Evolutionary conservation across 2,797 vertebrate genomes (phyloP).

Genomic region (Trematomus bernacchii): DNA sequence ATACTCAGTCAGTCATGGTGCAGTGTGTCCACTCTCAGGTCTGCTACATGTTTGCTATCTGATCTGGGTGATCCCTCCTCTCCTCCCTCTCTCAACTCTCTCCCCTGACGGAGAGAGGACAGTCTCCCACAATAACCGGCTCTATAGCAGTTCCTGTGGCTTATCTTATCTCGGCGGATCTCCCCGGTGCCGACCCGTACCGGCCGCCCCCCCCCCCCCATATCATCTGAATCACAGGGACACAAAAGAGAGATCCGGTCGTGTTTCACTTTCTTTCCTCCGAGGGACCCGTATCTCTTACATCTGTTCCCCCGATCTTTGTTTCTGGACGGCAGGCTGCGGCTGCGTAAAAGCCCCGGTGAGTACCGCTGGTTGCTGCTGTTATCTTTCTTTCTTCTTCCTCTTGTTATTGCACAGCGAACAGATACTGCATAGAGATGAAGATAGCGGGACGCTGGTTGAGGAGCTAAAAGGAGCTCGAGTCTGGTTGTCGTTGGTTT

Average conservation of each 20-base stretch:
- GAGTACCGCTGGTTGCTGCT: slow-evolving; percentile 54
- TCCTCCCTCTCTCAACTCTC: slow-evolving; percentile 40
- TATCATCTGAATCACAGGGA: slow-evolving; percentile 35
- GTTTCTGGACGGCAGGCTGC: slow-evolving; percentile 64
- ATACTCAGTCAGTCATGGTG: slow-evolving; percentile 36
- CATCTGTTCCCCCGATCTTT: slow-evolving; percentile 60
- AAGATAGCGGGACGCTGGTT: slow-evolving; percentile 8
- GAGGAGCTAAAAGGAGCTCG: background rate
- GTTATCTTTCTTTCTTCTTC: slow-evolving; percentile 50
- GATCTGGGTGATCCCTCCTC: slow-evolving; percentile 54
- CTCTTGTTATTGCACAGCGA: slow-evolving; percentile 25
- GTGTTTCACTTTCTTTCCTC: slow-evolving; percentile 63
- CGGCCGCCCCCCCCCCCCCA: slow-evolving; percentile 10
- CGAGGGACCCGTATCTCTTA: slow-evolving; percentile 35
- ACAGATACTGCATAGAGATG: slow-evolving; percentile 11
- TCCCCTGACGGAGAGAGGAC: slow-evolving; percentile 48
- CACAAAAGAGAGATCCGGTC: slow-evolving; percentile 24
- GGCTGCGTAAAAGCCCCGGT: slow-evolving; percentile 66
- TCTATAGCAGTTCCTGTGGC: slow-evolving; percentile 35
- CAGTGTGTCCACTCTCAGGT: slow-evolving; percentile 45
- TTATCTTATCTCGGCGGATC: slow-evolving; percentile 60
- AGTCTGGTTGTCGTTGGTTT: background rate
- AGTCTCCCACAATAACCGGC: slow-evolving; percentile 49
- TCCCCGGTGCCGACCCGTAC: slow-evolving; percentile 47
- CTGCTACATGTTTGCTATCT: slow-evolving; percentile 33